Conservation (phyloP, 2,113 vertebrate genomes). For the Dolichallabes microphthalmus region DNA sequence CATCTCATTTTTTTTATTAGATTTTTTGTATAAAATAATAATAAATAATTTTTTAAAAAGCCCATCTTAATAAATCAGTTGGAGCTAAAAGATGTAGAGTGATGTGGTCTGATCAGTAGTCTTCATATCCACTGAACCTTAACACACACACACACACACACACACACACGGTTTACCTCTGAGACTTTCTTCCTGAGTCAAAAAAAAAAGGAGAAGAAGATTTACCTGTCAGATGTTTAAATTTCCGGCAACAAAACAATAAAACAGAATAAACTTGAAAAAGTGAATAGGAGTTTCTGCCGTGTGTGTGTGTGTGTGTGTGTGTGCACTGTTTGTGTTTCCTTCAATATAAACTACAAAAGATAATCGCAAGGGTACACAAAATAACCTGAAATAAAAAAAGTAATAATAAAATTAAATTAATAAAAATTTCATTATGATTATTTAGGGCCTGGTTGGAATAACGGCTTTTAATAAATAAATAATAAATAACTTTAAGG, state of each 20-base stretch:
- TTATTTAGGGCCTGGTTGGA: too few relatives aligned
- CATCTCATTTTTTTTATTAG: neutral
- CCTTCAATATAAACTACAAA: too few relatives aligned
- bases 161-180: neutral
- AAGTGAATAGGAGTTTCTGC: neutral
- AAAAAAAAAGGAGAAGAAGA: too few relatives aligned
- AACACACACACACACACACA: neutral
- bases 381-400: too few relatives aligned
- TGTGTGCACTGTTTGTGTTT: too few relatives aligned
- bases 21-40: neutral
- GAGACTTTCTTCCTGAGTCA: neutral
- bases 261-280: neutral
- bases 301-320: too few relatives aligned
- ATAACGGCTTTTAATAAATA: too few relatives aligned
- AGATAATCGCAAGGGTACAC: too few relatives aligned
- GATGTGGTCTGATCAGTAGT: neutral
- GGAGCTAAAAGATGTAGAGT: neutral
- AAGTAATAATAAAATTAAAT: too few relatives aligned
- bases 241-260: neutral
- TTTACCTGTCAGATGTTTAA: neutral
- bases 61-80: neutral
- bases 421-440: too few relatives aligned
- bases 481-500: too few relatives aligned
- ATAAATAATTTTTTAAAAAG: neutral
- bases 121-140: neutral